Conservation (phyloP, 64 coral and sea anemone genomes). For the Trachythela sp. region DNA sequence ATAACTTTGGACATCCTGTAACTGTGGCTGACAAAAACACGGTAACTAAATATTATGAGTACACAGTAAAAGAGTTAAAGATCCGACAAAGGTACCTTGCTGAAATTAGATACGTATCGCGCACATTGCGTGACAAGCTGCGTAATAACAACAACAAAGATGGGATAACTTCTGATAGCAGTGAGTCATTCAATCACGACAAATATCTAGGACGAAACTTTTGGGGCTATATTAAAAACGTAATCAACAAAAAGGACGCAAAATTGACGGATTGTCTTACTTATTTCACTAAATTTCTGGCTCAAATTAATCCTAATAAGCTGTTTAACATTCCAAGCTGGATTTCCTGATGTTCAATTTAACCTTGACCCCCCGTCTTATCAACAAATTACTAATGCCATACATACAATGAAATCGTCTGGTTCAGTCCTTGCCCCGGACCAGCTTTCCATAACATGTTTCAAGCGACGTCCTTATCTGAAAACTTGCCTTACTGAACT, state of each 20-base stretch:
- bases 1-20: neutral
- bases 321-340: no score
- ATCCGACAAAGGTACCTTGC: neutral
- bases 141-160: neutral
- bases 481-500: no score
- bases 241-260: neutral
- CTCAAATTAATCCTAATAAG: no score
- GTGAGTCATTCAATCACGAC: neutral
- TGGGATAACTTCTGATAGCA: neutral
- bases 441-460: no score
- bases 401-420: no score
- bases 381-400: no score
- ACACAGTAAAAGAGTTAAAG: neutral
- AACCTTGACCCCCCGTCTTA: no score
- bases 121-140: neutral
- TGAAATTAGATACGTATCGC: neutral
- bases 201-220: neutral
- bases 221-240: slow-evolving; percentile 4
- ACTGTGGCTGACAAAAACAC: neutral
- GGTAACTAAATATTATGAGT: neutral
- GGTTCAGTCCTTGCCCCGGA: no score
- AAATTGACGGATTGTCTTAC: no score
- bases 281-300: no score
- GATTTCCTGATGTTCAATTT: no score
- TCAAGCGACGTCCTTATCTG: no score